These are phyloP conservation scores for Dipodomys merriami DNA, from an alignment of 2,113 vertebrate species.

Conservation along the genomic window DNA sequence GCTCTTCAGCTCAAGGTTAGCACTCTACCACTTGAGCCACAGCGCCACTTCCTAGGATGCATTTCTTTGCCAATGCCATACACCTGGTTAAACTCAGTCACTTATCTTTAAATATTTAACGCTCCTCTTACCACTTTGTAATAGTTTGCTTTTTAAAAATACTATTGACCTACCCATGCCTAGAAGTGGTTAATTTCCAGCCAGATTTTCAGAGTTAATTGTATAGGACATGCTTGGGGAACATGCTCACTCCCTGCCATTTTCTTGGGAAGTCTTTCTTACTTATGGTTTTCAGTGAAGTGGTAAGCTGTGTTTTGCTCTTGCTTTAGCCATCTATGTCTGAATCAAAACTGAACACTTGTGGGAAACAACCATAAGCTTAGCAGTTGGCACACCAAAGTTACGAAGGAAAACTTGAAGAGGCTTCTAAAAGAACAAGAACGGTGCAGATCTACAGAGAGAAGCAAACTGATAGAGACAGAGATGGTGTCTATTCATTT, in stretches of 20 bases:
- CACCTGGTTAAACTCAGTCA: conserved; percentile 38
- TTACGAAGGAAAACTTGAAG: not conserved
- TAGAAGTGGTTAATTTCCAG: not conserved
- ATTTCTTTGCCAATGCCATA: not conserved
- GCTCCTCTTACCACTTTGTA: not conserved
- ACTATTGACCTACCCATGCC: not conserved
- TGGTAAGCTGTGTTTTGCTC: not conserved
- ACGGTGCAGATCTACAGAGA: not conserved
- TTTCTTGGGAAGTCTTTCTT: not conserved
- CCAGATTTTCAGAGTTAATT: conserved; percentile 48
- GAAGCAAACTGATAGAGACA: not conserved
- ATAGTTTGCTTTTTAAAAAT: conserved; percentile 18
- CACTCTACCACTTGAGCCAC: too few relatives aligned
- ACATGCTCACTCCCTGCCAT: not conserved
- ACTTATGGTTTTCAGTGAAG: not conserved
- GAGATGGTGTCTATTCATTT: not conserved
- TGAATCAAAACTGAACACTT: not conserved
- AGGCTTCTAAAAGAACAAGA: not conserved
- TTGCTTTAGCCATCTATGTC: not conserved
- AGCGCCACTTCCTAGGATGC: too few relatives aligned
- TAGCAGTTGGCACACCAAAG: not conserved
- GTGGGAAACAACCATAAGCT: not conserved
- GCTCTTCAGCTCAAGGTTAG: too few relatives aligned
- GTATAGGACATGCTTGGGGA: not conserved
- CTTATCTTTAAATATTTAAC: conserved; percentile 48